A percentile compares a stretch with the other conserved stretches of the same genome.
phyloP scores from a whole-genome alignment of 2,797 vertebrate species.

The Garrulus glandarius region DNA sequence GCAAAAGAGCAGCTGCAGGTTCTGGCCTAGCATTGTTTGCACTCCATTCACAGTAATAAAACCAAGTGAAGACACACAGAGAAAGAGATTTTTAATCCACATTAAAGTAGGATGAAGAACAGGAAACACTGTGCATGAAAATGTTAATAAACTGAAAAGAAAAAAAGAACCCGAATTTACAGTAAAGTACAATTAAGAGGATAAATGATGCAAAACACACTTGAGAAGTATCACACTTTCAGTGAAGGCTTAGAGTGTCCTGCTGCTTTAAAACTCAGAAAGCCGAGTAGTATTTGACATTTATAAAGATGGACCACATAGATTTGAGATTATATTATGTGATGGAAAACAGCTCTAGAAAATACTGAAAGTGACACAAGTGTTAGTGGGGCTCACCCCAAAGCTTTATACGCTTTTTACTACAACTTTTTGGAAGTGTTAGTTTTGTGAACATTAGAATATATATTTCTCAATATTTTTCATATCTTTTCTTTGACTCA shows the following conservation, averaged over 20 bases:
- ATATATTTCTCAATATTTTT: background rate
- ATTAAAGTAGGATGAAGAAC: background rate
- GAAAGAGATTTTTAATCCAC: background rate
- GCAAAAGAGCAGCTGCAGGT: background rate
- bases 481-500: background rate
- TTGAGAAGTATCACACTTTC: background rate
- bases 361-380: background rate
- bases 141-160: background rate
- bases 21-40: constrained; percentile 20
- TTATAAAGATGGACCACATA: background rate
- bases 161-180: background rate
- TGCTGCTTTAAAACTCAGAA: background rate
- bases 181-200: background rate
- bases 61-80: background rate
- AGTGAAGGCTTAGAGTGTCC: background rate
- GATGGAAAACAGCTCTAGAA: background rate
- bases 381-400: background rate
- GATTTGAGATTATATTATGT: background rate
- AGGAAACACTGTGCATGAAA: background rate
- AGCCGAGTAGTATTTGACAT: background rate
- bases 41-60: constrained; percentile 8
- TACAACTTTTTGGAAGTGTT: background rate
- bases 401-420: background rate
- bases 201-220: background rate
- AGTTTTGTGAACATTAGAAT: background rate